A percentile compares a stretch with the other conserved stretches of the same genome.
phyloP scores from a whole-genome alignment of 2,113 vertebrate species.

The Prietella phreatophila region DNA sequence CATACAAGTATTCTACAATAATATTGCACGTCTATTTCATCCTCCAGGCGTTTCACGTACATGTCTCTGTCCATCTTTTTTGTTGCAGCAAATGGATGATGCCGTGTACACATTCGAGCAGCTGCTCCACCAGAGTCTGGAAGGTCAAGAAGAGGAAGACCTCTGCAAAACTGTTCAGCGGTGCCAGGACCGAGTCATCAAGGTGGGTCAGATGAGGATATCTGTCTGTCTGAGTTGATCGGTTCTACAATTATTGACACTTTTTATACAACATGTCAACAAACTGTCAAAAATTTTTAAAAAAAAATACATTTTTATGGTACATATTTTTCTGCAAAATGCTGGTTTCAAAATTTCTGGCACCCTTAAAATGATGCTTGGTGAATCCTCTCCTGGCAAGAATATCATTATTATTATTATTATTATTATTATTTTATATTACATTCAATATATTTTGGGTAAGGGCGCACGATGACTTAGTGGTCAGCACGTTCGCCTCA shows the following conservation, averaged over 20 bases:
- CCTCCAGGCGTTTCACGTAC: neutral
- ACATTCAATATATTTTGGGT: neutral
- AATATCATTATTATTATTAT: too few relatives aligned
- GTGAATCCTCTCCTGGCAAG: neutral
- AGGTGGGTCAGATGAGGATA: conserved; percentile 72
- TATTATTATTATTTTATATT: neutral
- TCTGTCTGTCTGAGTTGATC: neutral
- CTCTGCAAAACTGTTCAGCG: conserved; percentile 88
- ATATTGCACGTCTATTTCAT: neutral
- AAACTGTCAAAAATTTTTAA: too few relatives aligned
- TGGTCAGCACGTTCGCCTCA: too few relatives aligned
- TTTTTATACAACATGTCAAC: neutral
- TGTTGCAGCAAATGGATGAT: conserved; percentile 90
- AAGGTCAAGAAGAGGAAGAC: conserved; percentile 76
- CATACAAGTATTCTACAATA: neutral
- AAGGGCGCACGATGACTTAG: too few relatives aligned
- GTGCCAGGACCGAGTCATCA: conserved; percentile 92
- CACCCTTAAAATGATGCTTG: neutral
- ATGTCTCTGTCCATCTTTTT: conserved; percentile 11
- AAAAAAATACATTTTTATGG: too few relatives aligned
- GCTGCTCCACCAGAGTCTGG: conserved; percentile 88
- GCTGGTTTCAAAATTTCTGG: neutral
- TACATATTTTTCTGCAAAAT: neutral
- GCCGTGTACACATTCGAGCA: conserved; percentile 92
- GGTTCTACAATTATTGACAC: neutral